Percentiles rank a stretch among this genome's conserved stretches.
Conservation (phyloP, 2,797 vertebrate genomes). For the Muscicapa comitata region DNA sequence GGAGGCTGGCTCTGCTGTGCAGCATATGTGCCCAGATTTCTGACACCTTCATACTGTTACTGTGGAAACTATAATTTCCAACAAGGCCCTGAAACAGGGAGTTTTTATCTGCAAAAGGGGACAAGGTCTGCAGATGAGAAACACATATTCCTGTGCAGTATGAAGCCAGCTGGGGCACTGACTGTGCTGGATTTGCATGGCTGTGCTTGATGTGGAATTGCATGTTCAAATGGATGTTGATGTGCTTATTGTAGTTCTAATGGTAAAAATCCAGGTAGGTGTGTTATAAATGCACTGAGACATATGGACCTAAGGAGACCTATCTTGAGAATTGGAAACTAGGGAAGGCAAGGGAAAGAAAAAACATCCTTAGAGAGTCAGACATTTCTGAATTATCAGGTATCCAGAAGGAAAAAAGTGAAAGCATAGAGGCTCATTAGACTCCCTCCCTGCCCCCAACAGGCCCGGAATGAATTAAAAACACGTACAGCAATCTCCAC, state of each 20-base stretch:
- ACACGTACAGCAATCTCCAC: not conserved
- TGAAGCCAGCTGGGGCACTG: not conserved
- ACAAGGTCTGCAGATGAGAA: not conserved
- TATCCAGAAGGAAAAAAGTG: not conserved
- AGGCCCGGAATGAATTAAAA: not conserved
- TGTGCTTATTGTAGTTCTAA: not conserved
- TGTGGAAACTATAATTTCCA: slow-evolving; percentile 15
- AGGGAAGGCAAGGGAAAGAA: not conserved
- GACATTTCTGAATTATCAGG: not conserved
- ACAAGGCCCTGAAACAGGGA: not conserved
- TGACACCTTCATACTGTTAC: not conserved
- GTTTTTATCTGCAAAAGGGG: not conserved
- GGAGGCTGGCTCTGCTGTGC: not conserved
- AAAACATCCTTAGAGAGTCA: not conserved
- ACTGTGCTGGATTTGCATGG: not conserved
- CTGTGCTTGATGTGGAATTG: not conserved
- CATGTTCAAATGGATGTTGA: not conserved
- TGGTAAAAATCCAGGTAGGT: not conserved
- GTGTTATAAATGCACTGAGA: not conserved
- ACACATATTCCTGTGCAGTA: not conserved
- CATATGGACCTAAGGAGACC: not conserved
- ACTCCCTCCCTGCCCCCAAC: not conserved
- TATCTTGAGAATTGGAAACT: not conserved
- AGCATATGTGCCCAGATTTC: not conserved
- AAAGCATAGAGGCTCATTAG: not conserved